phyloP scores from a whole-genome alignment of 2,888 invertebrate genomes.

The Cryptus armator region DNA sequence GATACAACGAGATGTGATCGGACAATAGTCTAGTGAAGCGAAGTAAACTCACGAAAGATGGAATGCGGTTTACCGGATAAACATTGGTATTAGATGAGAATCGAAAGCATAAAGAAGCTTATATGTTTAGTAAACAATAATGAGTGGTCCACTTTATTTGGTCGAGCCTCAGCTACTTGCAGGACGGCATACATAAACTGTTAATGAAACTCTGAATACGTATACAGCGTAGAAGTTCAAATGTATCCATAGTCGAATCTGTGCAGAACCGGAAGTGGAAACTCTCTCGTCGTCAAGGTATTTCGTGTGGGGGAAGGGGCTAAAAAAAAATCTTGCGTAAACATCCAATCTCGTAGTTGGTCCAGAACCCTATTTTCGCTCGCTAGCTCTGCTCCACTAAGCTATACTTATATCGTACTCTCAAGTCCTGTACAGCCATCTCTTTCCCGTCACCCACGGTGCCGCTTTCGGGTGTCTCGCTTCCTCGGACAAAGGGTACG shows the following conservation, averaged over 20 bases:
- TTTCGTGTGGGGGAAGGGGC: conserved; percentile 27
- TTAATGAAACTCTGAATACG: background rate
- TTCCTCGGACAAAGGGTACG: conserved; percentile 71
- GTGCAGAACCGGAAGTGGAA: conserved; percentile 48
- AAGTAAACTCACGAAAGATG: background rate
- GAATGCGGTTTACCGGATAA: background rate
- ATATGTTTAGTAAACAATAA: background rate
- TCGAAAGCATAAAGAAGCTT: background rate
- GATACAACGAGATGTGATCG: conserved; percentile 5
- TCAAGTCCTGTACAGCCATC: conserved; percentile 56
- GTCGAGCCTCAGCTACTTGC: background rate
- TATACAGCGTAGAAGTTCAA: background rate
- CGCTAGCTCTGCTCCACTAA: conserved; percentile 10
- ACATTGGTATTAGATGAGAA: background rate
- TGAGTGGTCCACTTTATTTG: background rate
- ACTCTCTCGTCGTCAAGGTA: conserved; percentile 59
- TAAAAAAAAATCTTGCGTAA: conserved; percentile 70
- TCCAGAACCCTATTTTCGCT: conserved; percentile 53
- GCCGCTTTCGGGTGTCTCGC: conserved; percentile 52
- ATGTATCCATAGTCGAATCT: conserved; percentile 37
- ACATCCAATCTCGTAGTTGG: conserved; percentile 71
- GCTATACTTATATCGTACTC: conserved; percentile 49
- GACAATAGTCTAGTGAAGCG: background rate
- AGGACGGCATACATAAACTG: background rate
- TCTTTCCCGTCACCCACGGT: conserved; percentile 61